Conservation (phyloP, 2,888 invertebrate species). For the Protophormia terraenovae region DNA sequence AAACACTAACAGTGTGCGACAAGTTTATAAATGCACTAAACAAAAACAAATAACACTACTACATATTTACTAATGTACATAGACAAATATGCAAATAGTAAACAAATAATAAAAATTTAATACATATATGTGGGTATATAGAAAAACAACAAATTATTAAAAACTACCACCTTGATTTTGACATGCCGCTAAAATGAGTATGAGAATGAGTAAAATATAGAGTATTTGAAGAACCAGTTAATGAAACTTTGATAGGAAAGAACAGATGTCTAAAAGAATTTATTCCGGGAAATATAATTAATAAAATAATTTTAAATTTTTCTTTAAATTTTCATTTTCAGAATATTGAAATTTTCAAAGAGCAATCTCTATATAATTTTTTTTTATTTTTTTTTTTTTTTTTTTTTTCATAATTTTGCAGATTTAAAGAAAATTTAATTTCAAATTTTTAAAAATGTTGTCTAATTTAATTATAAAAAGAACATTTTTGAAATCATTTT, state of each 20-base stretch:
- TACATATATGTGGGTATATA: background rate
- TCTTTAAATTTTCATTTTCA: too few species aligned
- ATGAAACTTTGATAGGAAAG: background rate
- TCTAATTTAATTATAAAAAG: too few species aligned
- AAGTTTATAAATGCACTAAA: constrained; percentile 9
- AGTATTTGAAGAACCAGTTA: background rate
- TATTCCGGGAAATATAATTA: background rate
- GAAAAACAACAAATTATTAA: constrained; percentile 16
- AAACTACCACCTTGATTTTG: constrained; percentile 50
- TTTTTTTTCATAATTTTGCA: too few species aligned
- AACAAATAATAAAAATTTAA: constrained; percentile 28
- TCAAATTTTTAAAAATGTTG: too few species aligned
- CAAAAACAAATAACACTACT: background rate
- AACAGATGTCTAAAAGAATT: constrained; percentile 32
- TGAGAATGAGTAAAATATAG: background rate
- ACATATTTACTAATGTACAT: background rate
- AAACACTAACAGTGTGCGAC: background rate
- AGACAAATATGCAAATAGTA: constrained; percentile 19
- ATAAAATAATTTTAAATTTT: background rate
- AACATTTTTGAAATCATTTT: too few species aligned
- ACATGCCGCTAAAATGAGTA: constrained; percentile 40
- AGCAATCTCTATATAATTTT: too few species aligned
- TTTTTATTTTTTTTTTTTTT: too few species aligned
- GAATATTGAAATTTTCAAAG: too few species aligned
- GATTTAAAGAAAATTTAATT: too few species aligned